Percentiles rank a stretch among this genome's conserved stretches.
phyloP scores from a whole-genome alignment of 2,888 invertebrate genomes.

The Netelia inedita region DNA sequence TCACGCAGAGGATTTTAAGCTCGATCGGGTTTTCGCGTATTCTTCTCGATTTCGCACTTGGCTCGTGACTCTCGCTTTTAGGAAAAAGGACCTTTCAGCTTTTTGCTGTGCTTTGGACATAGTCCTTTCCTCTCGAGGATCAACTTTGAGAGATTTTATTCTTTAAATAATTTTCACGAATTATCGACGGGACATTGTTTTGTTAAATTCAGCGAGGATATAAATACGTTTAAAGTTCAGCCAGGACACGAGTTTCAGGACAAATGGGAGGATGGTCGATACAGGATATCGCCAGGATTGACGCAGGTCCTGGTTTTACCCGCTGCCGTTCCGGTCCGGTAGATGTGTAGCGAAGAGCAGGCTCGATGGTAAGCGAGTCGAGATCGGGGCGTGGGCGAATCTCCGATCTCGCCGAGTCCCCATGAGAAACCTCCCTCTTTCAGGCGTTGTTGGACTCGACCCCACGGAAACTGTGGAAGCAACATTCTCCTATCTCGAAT shows the following conservation, averaged over 20 bases:
- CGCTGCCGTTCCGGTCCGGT: conserved; percentile 49
- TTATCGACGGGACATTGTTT: too few species aligned
- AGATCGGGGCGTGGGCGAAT: conserved; percentile 81
- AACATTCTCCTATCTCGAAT: conserved; percentile 80
- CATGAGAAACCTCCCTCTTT: conserved; percentile 62
- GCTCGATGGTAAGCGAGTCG: conserved; percentile 50
- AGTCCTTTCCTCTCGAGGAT: not conserved
- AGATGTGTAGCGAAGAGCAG: conserved; percentile 46
- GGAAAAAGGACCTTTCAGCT: conserved; percentile 12
- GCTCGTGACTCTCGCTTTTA: conserved; percentile 32
- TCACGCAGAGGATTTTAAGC: conserved; percentile 42
- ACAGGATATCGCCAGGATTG: not conserved
- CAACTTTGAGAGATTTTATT: not conserved
- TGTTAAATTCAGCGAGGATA: too few species aligned
- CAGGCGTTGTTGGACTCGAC: conserved; percentile 68
- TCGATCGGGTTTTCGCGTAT: conserved; percentile 35
- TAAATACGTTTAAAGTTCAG: too few species aligned
- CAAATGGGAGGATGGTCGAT: not conserved
- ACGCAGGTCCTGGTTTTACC: conserved; percentile 32
- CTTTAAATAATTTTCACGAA: too few species aligned
- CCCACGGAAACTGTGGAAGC: conserved; percentile 81
- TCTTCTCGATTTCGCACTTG: not conserved
- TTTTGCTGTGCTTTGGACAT: conserved; percentile 14
- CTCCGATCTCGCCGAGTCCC: conserved; percentile 77
- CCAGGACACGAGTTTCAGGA: not conserved